phyloP scores from a whole-genome alignment of 2,113 vertebrate genomes.

The Hemicordylus capensis region DNA sequence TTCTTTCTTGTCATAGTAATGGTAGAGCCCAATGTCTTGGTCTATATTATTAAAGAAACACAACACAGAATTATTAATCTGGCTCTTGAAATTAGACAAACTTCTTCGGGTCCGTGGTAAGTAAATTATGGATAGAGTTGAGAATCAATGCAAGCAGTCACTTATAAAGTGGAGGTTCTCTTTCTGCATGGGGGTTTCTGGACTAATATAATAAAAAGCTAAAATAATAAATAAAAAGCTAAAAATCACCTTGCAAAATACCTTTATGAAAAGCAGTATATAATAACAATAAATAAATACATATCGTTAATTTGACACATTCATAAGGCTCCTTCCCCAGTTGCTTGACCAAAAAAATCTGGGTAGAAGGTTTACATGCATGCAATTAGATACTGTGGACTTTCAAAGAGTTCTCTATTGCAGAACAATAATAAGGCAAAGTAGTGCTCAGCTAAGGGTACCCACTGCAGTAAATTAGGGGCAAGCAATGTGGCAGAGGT shows the following conservation, averaged over 20 bases:
- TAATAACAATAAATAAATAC: no score
- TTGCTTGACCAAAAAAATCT: background rate
- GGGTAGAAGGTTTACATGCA: background rate
- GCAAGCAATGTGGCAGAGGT: background rate
- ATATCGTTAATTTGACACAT: background rate
- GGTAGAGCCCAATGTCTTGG: conserved; percentile 92
- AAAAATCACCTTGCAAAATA: no score
- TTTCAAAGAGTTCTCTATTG: background rate
- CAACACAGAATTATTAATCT: background rate
- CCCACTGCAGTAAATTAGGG: background rate
- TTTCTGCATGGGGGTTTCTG: background rate
- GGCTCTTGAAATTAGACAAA: conserved; percentile 20
- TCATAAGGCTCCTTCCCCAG: background rate
- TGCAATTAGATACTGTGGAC: background rate
- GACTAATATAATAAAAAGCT: no score
- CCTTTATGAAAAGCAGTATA: no score
- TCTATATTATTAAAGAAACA: conserved; percentile 74
- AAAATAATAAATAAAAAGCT: no score
- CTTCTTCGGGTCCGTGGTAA: background rate
- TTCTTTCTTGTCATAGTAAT: conserved; percentile 90
- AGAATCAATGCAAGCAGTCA: background rate
- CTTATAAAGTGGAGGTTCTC: background rate
- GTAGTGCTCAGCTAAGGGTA: background rate
- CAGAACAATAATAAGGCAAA: background rate
- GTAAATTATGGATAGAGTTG: background rate